Base-by-base conservation (phyloP, 2,888 invertebrate species). In the Pediacus dermestoides region DNA sequence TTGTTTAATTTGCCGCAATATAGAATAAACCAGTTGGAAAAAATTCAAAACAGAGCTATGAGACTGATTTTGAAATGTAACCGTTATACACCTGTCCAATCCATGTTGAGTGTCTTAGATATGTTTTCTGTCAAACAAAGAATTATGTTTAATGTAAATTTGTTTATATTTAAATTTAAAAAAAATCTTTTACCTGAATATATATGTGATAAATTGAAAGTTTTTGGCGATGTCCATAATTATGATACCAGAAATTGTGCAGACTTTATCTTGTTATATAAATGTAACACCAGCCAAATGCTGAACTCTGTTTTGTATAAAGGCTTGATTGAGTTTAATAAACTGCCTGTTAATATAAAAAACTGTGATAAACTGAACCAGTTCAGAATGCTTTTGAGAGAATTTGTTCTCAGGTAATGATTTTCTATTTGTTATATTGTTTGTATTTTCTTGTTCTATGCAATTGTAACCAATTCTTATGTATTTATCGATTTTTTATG, bases 11-110 rank as follows among this genome's bases (percentile, higher is more conserved):
- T 4, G 4, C 7, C 6, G 4, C 6, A 26, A 9, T 7, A 26
- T 26, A 7, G 4, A 9, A 7, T 26, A 26, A 4, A 7, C 6
- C 4, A 4, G 6, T 9, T 26, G 4, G n/a, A 26, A 26, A 10
- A 9, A 10, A 4, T 26, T 4, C 26, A 26, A 26, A 26, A 26
- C 10, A 26, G 10, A 26, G 26, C 7, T 4, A 9, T 26, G 11
- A 7, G 26, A 26, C 4, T 10, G 4, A 26, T 26, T 26, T 9
- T 26, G 10, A 26, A 26, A 26, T 26, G 26, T 26, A 26, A 10
- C 10, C 4, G 11, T 4, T 9, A 7, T 4, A 26, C 21, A n/a
- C 21, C 21, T 18, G 6, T n/a, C 21, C n/a, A 7, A 18, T 18
- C 6, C n/a, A 18, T 18, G 21, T 18, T 18, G n/a, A 18, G n/a